These are phyloP conservation scores for Dufourea novaeangliae DNA, from an alignment of 1,140 invertebrate species.

Conservation along the genomic window DNA sequence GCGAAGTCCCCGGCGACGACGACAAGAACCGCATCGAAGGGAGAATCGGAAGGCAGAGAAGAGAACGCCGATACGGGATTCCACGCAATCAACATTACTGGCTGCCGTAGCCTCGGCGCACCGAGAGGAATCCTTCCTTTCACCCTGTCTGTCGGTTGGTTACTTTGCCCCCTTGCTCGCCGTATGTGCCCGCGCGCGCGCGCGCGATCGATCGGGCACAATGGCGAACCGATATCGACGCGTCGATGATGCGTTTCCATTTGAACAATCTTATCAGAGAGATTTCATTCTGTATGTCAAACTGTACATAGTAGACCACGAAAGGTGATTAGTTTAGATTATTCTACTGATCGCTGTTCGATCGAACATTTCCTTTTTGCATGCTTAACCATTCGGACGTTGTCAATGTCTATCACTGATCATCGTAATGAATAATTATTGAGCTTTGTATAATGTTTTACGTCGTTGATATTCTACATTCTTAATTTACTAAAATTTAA, in stretches of 20 bases:
- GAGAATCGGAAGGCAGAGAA: conserved; percentile 36
- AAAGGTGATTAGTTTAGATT: no score
- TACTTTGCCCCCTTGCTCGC: not conserved
- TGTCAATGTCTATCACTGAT: no score
- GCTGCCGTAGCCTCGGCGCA: conserved; percentile 39
- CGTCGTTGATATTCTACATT: no score
- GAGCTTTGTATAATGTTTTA: no score
- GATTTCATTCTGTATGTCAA: no score
- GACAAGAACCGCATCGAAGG: conserved; percentile 49
- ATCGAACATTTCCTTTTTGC: no score
- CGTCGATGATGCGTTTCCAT: conserved; percentile 5
- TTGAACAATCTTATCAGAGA: not conserved
- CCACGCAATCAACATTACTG: conserved; percentile 71
- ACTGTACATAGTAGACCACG: no score
- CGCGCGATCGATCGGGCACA: conserved; percentile 19
- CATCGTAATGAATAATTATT: no score
- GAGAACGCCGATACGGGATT: conserved; percentile 62
- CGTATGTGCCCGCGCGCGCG: not conserved
- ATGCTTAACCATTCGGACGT: no score
- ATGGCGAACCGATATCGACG: conserved; percentile 14
- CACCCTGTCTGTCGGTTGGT: not conserved
- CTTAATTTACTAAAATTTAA: no score
- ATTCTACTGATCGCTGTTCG: no score
- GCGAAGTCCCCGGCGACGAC: conserved; percentile 42
- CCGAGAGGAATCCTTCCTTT: conserved; percentile 50